phyloP scores from a whole-genome alignment of 2,113 vertebrate genomes.

The Gobius niger region DNA sequence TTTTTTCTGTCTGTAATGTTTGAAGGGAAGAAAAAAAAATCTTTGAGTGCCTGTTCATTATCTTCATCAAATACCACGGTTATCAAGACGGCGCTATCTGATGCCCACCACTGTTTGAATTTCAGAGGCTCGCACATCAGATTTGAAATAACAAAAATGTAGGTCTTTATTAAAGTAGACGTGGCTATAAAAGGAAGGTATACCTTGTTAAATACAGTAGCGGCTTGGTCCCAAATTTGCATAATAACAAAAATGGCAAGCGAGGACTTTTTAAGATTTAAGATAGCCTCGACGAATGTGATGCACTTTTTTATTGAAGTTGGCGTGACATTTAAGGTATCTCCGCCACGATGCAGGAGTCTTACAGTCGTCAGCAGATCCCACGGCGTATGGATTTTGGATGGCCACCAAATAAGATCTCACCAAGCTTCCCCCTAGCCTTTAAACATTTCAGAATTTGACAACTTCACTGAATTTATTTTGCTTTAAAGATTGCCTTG shows the following conservation, averaged over 20 bases:
- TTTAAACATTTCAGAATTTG: slow-evolving; percentile 16
- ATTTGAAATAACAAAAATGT: slow-evolving; percentile 24
- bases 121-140: slow-evolving; percentile 21
- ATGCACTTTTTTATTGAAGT: not conserved
- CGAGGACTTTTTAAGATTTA: slow-evolving; percentile 6
- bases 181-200: slow-evolving; percentile 12
- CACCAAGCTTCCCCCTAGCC: slow-evolving; percentile 23
- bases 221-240: not conserved
- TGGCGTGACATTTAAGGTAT: slow-evolving; percentile 1
- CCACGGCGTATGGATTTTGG: slow-evolving; percentile 6
- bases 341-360: slow-evolving; percentile 7
- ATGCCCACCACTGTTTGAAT: slow-evolving; percentile 39
- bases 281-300: not conserved
- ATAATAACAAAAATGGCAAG: not conserved
- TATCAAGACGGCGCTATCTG: slow-evolving; percentile 44
- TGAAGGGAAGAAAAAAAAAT: slow-evolving; percentile 45
- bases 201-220: slow-evolving; percentile 5
- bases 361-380: slow-evolving; percentile 18
- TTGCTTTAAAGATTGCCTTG: slow-evolving; percentile 10
- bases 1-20: slow-evolving; percentile 63
- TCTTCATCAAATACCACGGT: slow-evolving; percentile 62
- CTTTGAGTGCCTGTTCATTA: slow-evolving; percentile 69
- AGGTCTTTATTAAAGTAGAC: slow-evolving; percentile 28
- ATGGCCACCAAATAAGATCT: slow-evolving; percentile 22
- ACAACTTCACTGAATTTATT: slow-evolving; percentile 30